Percentiles rank a stretch among this genome's conserved stretches.
Evolutionary conservation across 2,113 vertebrate genomes (phyloP).

Genomic region (Zapornia atra): DNA sequence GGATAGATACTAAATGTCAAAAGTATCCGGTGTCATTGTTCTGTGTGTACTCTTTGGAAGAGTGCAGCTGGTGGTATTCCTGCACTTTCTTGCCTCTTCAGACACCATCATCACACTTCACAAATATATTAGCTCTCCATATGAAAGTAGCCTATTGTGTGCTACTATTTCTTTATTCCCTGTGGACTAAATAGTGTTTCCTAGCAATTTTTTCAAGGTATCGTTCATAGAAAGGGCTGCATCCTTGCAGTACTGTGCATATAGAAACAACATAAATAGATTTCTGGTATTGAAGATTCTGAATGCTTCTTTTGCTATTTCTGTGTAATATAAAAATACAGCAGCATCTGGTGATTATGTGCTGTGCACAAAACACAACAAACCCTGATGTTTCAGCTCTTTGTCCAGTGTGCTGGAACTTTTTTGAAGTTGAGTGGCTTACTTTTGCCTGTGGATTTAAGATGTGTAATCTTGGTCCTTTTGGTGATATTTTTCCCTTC

Average conservation of each 20-base stretch:
- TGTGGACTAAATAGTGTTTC: not conserved
- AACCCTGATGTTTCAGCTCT: not conserved
- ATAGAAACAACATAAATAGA: not conserved
- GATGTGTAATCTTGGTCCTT: not conserved
- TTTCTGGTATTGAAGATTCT: not conserved
- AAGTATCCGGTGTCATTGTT: constrained; percentile 33
- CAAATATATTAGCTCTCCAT: not conserved
- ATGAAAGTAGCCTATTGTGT: not conserved
- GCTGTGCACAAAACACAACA: not conserved
- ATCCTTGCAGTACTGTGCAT: not conserved
- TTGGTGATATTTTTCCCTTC: not conserved
- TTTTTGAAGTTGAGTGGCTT: not conserved
- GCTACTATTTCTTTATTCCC: not conserved
- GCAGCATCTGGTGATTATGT: not conserved
- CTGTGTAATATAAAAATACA: not conserved
- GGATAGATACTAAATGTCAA: constrained; percentile 59
- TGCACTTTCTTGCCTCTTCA: not conserved
- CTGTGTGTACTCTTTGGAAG: not conserved
- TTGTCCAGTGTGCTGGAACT: not conserved
- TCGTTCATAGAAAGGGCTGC: not conserved
- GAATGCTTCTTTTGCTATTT: not conserved
- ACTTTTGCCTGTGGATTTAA: not conserved
- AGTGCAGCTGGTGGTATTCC: not conserved
- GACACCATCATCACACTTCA: not conserved
- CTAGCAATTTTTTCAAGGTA: not conserved